Evolutionary conservation across 2,888 invertebrate genomes (phyloP).

Genomic region (Scaptomyza caliginosa): DNA sequence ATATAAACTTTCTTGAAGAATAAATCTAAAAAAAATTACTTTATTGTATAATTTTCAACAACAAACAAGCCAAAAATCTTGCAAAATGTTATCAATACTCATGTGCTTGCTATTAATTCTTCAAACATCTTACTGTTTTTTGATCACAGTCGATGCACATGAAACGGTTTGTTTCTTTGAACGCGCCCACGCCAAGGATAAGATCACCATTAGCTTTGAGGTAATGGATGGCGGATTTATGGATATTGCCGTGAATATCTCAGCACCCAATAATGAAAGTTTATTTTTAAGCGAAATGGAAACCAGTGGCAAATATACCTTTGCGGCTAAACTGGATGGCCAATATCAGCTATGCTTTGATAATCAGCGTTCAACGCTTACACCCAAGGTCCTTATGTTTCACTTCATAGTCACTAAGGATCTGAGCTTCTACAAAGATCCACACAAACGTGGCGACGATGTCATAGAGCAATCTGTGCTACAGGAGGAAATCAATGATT

Average conservation of each 20-base stretch:
- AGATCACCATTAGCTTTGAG: conserved; percentile 55
- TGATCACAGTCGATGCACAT: conserved; percentile 65
- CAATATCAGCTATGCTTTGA: conserved; percentile 56
- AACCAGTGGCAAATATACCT: conserved; percentile 56
- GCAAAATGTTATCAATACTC: conserved; percentile 33
- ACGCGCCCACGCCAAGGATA: conserved; percentile 41
- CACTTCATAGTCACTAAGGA: conserved; percentile 48
- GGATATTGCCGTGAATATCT: conserved; percentile 50
- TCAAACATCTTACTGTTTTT: conserved; percentile 20
- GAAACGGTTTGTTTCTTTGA: conserved; percentile 62
- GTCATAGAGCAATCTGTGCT: conserved; percentile 54
- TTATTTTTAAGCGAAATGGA: conserved; percentile 41
- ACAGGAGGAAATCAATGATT: conserved; percentile 45
- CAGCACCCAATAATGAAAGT: conserved; percentile 35
- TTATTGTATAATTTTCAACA: not conserved
- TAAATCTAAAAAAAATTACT: not conserved
- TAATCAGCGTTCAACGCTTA: conserved; percentile 56
- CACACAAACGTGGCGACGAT: conserved; percentile 43
- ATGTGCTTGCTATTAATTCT: not conserved
- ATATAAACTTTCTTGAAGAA: not conserved
- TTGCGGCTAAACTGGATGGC: conserved; percentile 46
- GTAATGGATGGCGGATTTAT: conserved; percentile 72
- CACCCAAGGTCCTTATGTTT: conserved; percentile 68
- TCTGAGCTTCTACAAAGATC: conserved; percentile 39
- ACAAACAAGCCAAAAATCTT: not conserved